These are phyloP conservation scores for Procapra przewalskii DNA, from an alignment of 2,113 vertebrate species.

Conservation along the genomic window DNA sequence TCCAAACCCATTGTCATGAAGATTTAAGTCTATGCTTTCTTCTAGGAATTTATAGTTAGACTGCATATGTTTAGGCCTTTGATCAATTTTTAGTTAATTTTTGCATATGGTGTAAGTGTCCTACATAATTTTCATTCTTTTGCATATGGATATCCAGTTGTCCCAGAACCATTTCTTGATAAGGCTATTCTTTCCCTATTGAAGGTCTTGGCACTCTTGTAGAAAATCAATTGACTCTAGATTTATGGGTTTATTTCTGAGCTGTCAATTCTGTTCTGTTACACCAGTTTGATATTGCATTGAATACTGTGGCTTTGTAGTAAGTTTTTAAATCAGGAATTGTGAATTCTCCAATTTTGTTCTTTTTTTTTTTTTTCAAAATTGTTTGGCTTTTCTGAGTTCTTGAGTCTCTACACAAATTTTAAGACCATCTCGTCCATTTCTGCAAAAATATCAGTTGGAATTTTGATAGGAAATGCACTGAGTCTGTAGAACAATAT, in stretches of 20 bases:
- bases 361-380: not conserved
- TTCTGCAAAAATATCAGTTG: not conserved
- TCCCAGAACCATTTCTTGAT: not conserved
- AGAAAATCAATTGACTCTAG: not conserved
- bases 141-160: not conserved
- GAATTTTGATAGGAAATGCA: not conserved
- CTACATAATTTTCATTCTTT: not conserved
- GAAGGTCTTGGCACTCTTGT: not conserved
- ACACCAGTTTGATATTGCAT: not conserved
- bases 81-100: not conserved
- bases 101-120: not conserved
- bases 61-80: not conserved
- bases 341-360: not conserved
- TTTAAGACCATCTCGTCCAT: not conserved
- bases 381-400: not conserved
- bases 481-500: not conserved
- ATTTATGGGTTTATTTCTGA: not conserved
- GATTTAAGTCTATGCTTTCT: not conserved
- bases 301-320: not conserved
- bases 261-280: not conserved
- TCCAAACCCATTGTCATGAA: not conserved
- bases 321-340: not conserved
- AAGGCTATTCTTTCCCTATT: not conserved
- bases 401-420: not conserved
- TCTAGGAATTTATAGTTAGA: not conserved